phyloP scores from a whole-genome alignment of 64 coral and sea anemone genomes.

The Platygyra sinensis region DNA sequence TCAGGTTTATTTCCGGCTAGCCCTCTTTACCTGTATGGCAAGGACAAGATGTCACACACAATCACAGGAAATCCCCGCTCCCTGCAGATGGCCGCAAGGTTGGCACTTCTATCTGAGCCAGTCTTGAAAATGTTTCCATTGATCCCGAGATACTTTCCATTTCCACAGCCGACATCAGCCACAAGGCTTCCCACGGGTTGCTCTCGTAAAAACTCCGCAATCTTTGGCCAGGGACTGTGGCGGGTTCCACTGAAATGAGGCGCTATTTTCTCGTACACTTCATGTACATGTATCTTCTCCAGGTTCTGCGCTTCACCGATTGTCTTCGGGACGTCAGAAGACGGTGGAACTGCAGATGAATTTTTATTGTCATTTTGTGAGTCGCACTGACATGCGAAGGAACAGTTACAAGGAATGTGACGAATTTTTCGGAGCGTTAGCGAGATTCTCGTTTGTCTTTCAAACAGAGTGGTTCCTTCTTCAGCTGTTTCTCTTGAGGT shows the following conservation, averaged over 20 bases:
- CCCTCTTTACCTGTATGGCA: constrained; percentile 78
- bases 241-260: constrained; percentile 97
- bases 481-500: not conserved
- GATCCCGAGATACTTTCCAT: constrained; percentile 93
- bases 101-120: constrained; percentile 91
- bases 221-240: constrained; percentile 92
- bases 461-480: constrained; percentile 70
- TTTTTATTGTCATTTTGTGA: constrained; percentile 50
- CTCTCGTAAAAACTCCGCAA: constrained; percentile 74
- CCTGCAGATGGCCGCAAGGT: constrained; percentile 77
- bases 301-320: constrained; percentile 72
- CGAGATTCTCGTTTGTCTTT: constrained; percentile 79
- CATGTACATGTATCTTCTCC: constrained; percentile 83
- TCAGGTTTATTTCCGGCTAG: too few species aligned
- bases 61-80: constrained; percentile 86
- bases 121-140: constrained; percentile 80
- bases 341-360: not conserved
- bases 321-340: constrained; percentile 34
- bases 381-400: constrained; percentile 70
- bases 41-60: constrained; percentile 80
- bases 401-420: constrained; percentile 68
- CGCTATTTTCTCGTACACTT: constrained; percentile 96
- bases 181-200: constrained; percentile 79
- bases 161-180: constrained; percentile 95
- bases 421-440: constrained; percentile 92